phyloP scores from a whole-genome alignment of 2,797 vertebrate species.

The Cuculus canorus region DNA sequence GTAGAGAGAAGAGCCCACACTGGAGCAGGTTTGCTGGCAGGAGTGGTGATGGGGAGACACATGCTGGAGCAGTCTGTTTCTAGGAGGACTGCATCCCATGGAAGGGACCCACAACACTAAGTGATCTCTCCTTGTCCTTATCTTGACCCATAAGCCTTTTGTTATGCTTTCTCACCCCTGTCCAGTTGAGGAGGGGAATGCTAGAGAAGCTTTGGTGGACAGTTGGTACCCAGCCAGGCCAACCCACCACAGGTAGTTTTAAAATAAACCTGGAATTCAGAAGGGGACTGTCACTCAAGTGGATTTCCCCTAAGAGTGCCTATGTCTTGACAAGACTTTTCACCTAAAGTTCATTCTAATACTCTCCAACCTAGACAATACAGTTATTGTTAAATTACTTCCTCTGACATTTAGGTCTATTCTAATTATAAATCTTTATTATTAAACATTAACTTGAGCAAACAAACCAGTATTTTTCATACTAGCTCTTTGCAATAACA shows the following conservation, averaged over 20 bases:
- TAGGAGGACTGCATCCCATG: too few species aligned
- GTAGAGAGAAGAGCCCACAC: too few species aligned
- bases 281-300: neutral
- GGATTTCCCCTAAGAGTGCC: neutral
- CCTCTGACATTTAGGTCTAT: neutral
- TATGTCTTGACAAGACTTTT: neutral
- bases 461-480: neutral
- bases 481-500: neutral
- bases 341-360: constrained; percentile 37
- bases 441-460: neutral
- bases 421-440: neutral
- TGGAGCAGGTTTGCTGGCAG: too few species aligned
- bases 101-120: too few species aligned
- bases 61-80: too few species aligned
- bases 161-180: too few species aligned
- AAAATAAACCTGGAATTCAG: neutral
- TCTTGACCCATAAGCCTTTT: too few species aligned
- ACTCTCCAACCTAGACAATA: neutral
- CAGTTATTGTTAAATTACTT: neutral
- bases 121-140: too few species aligned
- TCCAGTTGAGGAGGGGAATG: too few species aligned
- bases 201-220: too few species aligned
- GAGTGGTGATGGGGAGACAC: too few species aligned
- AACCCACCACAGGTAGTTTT: neutral
- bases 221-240: too few species aligned